Base-by-base conservation (phyloP, 1,140 invertebrate genomes). In the Danaus melanippus region DNA sequence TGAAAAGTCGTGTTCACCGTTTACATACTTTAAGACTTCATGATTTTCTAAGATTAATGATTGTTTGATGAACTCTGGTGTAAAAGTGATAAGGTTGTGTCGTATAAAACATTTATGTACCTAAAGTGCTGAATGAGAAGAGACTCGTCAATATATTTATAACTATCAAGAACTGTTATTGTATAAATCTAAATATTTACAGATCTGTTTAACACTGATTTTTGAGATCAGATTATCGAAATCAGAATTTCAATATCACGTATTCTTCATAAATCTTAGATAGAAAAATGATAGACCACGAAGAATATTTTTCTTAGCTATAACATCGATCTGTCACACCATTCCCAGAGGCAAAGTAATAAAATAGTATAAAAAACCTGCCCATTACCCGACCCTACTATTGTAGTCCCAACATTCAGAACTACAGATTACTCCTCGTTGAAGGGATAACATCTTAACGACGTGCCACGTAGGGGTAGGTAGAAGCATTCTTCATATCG, bases 391-490 rank as follows among this genome's bases (percentile, higher is more conserved):
- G 71, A 78, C 72, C 74, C 76, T 71, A 70, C 79, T 68, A 82
- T 86, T 81, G 80, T 83, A 63, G 63, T 70, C 60, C 68, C 71
- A 69, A 62, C 60, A 65, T 64, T 64, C 64, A 49, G 57, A 63
- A 66, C 67, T 71, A 76, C 73, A 86, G 83, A 86, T 86, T 86
- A 84, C 73, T 82, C 69, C 71, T 71, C 66, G 69, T 69, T 66
- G 71, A 70, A 68, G 66, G 79, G 79, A 84, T 81, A 84, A 81
- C 74, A 86, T 86, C 84, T 86, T 82, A 84, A 84, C 74, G 81
- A 83, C 65, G 76, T 78, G 69, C 69, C 75, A 69, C 69, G 64
- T 59, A 66, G 74, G 74, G 69, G 76, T 80, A 74, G 71, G 76
- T 73, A 72, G 61, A 46, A 53, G 59, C 66, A 83, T 84, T 79